Conservation (phyloP, 2,797 vertebrate species). For the Emydoidea blandingii region DNA sequence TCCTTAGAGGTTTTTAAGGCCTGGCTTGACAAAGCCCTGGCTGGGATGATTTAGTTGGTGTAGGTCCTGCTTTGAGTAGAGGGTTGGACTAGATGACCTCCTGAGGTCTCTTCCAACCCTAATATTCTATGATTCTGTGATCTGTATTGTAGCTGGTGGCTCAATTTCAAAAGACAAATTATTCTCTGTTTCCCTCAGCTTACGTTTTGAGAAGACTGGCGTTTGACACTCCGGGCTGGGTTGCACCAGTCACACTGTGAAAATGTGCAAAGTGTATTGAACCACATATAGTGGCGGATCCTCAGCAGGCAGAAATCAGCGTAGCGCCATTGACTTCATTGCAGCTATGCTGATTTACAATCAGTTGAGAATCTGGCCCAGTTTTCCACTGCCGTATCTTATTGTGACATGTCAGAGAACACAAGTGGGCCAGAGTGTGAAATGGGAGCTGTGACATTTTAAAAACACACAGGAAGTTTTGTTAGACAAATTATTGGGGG, state of each 20-base stretch:
- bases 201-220: not conserved
- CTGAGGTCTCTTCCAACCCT: no score
- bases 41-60: no score
- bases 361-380: not conserved
- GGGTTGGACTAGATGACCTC: no score
- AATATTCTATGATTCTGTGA: no score
- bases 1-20: no score
- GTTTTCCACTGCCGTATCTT: not conserved
- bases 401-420: not conserved
- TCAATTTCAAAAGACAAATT: not conserved
- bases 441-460: not conserved
- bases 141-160: not conserved
- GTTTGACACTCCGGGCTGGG: not conserved
- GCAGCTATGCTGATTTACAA: not conserved
- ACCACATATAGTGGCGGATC: not conserved
- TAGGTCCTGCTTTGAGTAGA: no score
- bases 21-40: no score
- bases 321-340: rapidly evolving
- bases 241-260: not conserved
- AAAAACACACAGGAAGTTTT: not conserved
- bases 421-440: not conserved
- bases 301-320: not conserved
- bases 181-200: rapidly evolving
- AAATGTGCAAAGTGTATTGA: rapidly evolving
- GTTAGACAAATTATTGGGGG: not conserved